Evolutionary conservation across 2,113 vertebrate genomes (phyloP).

Genomic region (Oncorhynchus nerka): DNA sequence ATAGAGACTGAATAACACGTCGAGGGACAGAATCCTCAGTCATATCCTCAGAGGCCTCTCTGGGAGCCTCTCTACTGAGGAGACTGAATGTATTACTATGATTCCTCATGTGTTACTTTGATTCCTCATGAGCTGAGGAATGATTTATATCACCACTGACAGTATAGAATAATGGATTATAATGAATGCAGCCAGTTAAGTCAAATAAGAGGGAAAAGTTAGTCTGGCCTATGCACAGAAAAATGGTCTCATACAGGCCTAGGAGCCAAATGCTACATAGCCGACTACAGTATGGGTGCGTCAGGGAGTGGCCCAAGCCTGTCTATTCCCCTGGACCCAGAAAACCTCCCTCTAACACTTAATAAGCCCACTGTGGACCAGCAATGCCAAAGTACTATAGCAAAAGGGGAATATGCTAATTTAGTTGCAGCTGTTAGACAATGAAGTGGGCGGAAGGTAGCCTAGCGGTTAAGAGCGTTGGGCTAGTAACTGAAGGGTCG

Average conservation of each 20-base stretch:
- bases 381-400: not conserved
- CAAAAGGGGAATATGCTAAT: too few species aligned
- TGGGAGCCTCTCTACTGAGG: slow-evolving; percentile 23
- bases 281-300: slow-evolving; percentile 27
- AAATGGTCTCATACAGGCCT: slow-evolving; percentile 40
- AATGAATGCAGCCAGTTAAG: slow-evolving; percentile 47
- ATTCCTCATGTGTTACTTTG: not conserved
- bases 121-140: slow-evolving; percentile 40
- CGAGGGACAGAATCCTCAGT: slow-evolving; percentile 23
- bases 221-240: slow-evolving; percentile 34
- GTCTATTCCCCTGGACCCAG: slow-evolving; percentile 17
- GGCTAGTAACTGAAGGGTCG: too few species aligned
- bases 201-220: slow-evolving; percentile 47
- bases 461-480: too few species aligned
- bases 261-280: slow-evolving; percentile 50
- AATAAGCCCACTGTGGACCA: not conserved
- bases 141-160: slow-evolving; percentile 27
- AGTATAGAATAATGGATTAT: slow-evolving; percentile 30
- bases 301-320: not conserved
- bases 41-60: slow-evolving; percentile 12
- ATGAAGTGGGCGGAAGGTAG: too few species aligned
- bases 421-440: too few species aligned
- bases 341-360: slow-evolving; percentile 29
- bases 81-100: slow-evolving; percentile 38
- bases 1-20: slow-evolving; percentile 14